Conservation (phyloP, 2,113 vertebrate genomes). For the Rhynchomys soricoides region DNA sequence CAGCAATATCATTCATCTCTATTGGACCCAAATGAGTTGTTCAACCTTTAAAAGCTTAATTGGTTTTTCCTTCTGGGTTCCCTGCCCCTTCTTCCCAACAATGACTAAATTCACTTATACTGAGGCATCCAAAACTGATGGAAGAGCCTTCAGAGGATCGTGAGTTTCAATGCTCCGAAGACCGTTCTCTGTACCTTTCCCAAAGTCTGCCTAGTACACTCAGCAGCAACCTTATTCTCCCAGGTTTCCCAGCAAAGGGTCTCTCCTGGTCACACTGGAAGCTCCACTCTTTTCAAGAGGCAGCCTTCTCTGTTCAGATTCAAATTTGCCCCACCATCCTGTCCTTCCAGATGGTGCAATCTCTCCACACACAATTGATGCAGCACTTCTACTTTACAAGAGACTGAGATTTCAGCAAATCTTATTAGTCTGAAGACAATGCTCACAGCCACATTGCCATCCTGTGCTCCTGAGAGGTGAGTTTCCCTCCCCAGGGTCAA, state of each 20-base stretch:
- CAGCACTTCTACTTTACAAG: background rate
- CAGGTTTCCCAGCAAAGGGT: too few species aligned
- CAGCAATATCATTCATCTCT: slow-evolving; percentile 62
- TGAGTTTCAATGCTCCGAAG: background rate
- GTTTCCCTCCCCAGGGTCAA: background rate
- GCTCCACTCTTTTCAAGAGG: background rate
- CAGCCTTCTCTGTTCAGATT: background rate
- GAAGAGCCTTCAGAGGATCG: background rate
- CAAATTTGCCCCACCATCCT: background rate
- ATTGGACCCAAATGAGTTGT: slow-evolving; percentile 60
- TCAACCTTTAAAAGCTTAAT: slow-evolving; percentile 78
- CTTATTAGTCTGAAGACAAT: background rate
- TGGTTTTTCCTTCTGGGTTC: slow-evolving; percentile 73
- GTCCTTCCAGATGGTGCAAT: background rate
- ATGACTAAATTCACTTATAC: background rate
- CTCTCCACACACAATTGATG: background rate
- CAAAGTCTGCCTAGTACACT: background rate
- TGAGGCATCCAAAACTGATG: background rate
- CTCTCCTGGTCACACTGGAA: background rate
- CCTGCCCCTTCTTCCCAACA: background rate
- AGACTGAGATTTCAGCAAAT: background rate
- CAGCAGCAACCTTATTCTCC: background rate
- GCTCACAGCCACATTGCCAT: background rate
- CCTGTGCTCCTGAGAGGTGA: background rate
- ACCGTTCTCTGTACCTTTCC: background rate